phyloP scores from a whole-genome alignment of 2,888 invertebrate genomes.

The Drosophila neonasuta region DNA sequence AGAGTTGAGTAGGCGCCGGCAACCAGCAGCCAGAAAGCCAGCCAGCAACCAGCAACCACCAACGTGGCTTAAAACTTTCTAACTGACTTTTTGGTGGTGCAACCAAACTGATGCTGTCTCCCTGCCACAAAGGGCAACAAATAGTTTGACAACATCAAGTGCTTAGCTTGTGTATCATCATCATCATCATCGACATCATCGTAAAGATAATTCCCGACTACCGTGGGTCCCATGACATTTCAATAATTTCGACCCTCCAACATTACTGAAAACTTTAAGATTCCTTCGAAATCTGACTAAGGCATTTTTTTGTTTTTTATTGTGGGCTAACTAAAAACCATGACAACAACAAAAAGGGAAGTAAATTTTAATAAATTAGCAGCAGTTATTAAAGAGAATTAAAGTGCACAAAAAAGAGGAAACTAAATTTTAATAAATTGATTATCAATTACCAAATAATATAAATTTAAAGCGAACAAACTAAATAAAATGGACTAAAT shows the following conservation, averaged over 20 bases:
- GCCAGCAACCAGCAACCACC: not conserved
- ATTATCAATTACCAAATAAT: too few relatives aligned
- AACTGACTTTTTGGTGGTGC: constrained; percentile 47
- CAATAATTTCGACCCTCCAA: constrained; percentile 14
- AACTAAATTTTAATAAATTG: too few relatives aligned
- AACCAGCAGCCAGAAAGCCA: not conserved
- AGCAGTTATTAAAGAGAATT: too few relatives aligned
- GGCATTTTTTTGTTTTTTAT: not conserved
- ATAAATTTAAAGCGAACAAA: too few relatives aligned
- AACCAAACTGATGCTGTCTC: not conserved
- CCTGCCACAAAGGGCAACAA: constrained; percentile 14
- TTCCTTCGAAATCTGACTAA: not conserved
- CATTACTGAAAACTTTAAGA: constrained; percentile 6
- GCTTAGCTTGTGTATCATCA: constrained; percentile 39
- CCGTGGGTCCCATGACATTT: constrained; percentile 21
- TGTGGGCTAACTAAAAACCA: not conserved
- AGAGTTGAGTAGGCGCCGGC: too few relatives aligned
- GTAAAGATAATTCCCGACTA: constrained; percentile 2
- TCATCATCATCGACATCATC: not conserved
- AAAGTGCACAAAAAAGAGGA: too few relatives aligned
- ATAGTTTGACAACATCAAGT: constrained; percentile 40
- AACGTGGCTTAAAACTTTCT: constrained; percentile 42
- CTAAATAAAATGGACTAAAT: too few relatives aligned
- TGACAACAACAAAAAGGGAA: not conserved
- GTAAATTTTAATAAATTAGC: not conserved